Base-by-base conservation (phyloP, 2,113 vertebrate species). In the Gymnogyps californianus region DNA sequence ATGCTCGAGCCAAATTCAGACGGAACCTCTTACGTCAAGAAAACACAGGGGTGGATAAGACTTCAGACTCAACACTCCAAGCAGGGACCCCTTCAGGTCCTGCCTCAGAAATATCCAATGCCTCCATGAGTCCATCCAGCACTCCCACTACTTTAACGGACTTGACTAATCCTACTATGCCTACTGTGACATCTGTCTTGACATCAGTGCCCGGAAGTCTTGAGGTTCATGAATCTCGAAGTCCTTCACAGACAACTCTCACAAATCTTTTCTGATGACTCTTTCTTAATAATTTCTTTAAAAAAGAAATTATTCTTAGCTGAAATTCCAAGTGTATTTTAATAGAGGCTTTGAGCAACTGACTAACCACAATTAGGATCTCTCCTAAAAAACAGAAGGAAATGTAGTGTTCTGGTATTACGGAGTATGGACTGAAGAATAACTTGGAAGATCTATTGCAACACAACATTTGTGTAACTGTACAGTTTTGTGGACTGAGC, bases 261-360 rank as follows among this genome's bases (percentile, higher is more conserved):
- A 99, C 99, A 90, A 99, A 99, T 95, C 99, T 99, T 98, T 99
- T 99, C 99, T 99, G 99, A 99, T 99, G 98, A 98, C 97, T 98
- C 91, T 96, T 55, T 88, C 96, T 95, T 95, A 89, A 97, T 96
- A 93, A 98, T 98, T 98, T 98, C 98, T 98, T 98, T 98, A 98
- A 98, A 96, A 98, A 98, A 98, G 98, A 98, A 98, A 98, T 98
- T 98, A 98, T 98, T 98, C 98, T 98, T 98, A 97, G 98, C 98
- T 98, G 98, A 98, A 97, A 98, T 99, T 98, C 97, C 98, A 98
- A 99, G 99, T 98, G 98, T 98, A 98, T 99, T 98, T 98, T 98
- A 98, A 98, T 99, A 99, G 98, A 99, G 98, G 98, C 98, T 99
- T 99, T 98, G 98, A 98, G 97, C 98, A 98, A 98, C 98, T 98